These are phyloP conservation scores for Argya squamiceps DNA, from an alignment of 2,797 vertebrate species.

Conservation along the genomic window DNA sequence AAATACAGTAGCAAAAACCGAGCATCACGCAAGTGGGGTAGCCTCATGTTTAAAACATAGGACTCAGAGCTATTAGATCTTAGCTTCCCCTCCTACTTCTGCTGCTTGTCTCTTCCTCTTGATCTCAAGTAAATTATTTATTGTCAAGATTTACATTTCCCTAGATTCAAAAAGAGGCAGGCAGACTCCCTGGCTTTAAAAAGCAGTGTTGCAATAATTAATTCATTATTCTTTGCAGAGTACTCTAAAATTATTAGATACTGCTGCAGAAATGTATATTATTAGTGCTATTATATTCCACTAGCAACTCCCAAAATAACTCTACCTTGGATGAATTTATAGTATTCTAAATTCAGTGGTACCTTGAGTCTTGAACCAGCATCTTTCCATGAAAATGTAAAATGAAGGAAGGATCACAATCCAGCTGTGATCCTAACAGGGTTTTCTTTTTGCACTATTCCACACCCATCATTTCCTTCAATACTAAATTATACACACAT, in stretches of 20 bases:
- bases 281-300: background rate
- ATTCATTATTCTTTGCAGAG: constrained; percentile 35
- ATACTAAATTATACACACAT: background rate
- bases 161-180: constrained; percentile 6
- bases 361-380: background rate
- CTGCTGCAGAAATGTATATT: background rate
- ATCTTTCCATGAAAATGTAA: background rate
- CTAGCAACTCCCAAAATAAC: constrained; percentile 6
- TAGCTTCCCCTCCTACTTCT: background rate
- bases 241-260: background rate
- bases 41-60: constrained; percentile 32
- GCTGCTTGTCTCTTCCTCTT: constrained; percentile 17
- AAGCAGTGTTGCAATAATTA: constrained; percentile 28
- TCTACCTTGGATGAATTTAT: background rate
- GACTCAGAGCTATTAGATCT: background rate
- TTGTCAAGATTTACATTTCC: constrained; percentile 13
- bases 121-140: constrained; percentile 53
- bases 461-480: background rate
- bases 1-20: constrained; percentile 1
- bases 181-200: background rate
- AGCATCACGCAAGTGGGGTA: constrained; percentile 2
- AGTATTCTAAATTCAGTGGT: background rate
- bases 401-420: background rate
- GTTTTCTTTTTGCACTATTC: background rate
- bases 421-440: background rate